phyloP scores from a whole-genome alignment of 2,888 invertebrate genomes.

The Cyclophora albipunctata region DNA sequence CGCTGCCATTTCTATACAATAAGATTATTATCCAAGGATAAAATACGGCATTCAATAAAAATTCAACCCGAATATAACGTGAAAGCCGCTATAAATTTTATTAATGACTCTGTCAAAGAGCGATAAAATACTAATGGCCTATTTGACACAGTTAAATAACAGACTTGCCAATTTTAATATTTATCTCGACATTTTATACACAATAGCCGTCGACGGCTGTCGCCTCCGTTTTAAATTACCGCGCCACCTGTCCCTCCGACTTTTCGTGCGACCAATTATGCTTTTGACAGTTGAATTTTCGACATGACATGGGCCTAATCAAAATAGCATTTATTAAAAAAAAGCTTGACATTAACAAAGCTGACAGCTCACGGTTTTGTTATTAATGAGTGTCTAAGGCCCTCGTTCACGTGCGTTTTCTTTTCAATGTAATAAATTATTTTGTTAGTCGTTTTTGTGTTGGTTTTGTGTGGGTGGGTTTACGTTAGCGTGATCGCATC shows the following conservation, averaged over 20 bases:
- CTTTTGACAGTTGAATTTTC: conserved; percentile 75
- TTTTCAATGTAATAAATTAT: conserved; percentile 62
- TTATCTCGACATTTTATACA: conserved; percentile 17
- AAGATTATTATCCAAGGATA: conserved; percentile 13
- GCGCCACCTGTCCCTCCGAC: conserved; percentile 46
- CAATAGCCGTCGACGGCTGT: conserved; percentile 13
- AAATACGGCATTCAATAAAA: conserved; percentile 14
- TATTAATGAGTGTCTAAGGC: conserved; percentile 60
- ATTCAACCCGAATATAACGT: conserved; percentile 11
- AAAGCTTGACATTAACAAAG: conserved; percentile 67
- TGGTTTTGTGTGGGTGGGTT: conserved; percentile 45
- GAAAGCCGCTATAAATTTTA: conserved; percentile 17
- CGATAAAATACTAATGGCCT: conserved; percentile 20
- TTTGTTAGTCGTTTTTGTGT: conserved; percentile 46
- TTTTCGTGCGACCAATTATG: conserved; percentile 72
- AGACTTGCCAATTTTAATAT: conserved; percentile 18
- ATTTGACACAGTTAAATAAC: conserved; percentile 21
- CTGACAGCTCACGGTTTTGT: conserved; percentile 72
- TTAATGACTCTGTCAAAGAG: conserved; percentile 17
- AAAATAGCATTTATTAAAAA: conserved; percentile 74
- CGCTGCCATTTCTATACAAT: conserved; percentile 8
- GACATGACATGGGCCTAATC: conserved; percentile 78
- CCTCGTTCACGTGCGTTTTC: conserved; percentile 38
- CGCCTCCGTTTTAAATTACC: conserved; percentile 31
- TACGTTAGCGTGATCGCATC: conserved; percentile 48